Evolutionary conservation across 2,888 invertebrate genomes (phyloP).

Genomic region (Caenorhabditis afra): DNA sequence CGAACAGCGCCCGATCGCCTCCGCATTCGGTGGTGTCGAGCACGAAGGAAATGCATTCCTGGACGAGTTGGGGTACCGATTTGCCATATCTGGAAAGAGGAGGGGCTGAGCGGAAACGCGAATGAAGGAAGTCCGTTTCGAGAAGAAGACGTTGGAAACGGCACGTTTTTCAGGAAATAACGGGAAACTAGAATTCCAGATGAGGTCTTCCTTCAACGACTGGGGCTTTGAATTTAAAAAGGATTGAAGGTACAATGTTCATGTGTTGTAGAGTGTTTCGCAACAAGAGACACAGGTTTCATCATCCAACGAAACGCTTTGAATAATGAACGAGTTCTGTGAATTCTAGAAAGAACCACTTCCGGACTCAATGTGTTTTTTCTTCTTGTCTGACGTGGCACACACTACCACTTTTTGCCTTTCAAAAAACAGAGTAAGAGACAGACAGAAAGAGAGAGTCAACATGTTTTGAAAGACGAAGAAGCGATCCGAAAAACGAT

Average conservation of each 20-base stretch:
- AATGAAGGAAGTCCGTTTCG: too few species aligned
- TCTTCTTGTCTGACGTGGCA: not conserved
- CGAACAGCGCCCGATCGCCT: constrained; percentile 51
- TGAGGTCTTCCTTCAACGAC: too few species aligned
- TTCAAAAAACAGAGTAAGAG: not conserved
- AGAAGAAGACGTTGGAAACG: not conserved
- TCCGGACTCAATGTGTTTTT: too few species aligned
- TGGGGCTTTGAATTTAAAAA: too few species aligned
- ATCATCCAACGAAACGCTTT: not conserved
- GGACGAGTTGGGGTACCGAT: constrained; percentile 59
- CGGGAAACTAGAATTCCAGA: too few species aligned
- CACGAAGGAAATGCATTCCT: constrained; percentile 64
- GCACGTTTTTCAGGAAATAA: not conserved
- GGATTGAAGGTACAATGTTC: not conserved
- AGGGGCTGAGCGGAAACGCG: not conserved
- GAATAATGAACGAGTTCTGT: not conserved
- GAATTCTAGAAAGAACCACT: too few species aligned
- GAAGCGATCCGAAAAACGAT: constrained; percentile 21
- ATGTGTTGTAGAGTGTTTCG: constrained; percentile 5
- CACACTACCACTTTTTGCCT: not conserved
- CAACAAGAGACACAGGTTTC: not conserved
- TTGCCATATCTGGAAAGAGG: constrained; percentile 59
- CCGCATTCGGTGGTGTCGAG: constrained; percentile 59
- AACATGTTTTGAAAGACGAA: constrained; percentile 17
- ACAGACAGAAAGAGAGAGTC: not conserved